A percentile compares a stretch with the other conserved stretches of the same genome.
Conservation (phyloP, 2,888 invertebrate genomes). For the Cataglyphis rosenhaueri region DNA sequence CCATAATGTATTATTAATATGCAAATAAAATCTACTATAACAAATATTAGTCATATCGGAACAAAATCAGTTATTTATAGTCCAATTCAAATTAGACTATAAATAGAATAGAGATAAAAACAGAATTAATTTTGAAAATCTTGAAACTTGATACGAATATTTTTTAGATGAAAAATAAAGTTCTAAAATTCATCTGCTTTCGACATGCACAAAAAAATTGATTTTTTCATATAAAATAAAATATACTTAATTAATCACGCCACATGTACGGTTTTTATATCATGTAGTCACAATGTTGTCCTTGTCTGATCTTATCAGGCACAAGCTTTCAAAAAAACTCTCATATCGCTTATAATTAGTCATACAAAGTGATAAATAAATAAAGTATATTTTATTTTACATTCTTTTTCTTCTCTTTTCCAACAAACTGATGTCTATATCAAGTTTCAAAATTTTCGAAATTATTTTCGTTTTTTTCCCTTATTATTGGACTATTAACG, state of each 20-base stretch:
- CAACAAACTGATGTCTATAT: not conserved
- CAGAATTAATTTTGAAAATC: constrained; percentile 7
- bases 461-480: not conserved
- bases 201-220: not conserved
- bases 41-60: constrained; percentile 32
- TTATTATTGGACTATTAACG: constrained; percentile 15
- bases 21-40: constrained; percentile 19
- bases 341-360: not conserved
- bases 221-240: not conserved
- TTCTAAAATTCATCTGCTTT: not conserved
- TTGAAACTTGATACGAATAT: not conserved
- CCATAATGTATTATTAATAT: constrained; percentile 5
- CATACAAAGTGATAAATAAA: not conserved
- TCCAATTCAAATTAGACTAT: constrained; percentile 18
- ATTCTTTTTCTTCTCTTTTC: too few relatives aligned
- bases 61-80: constrained; percentile 23
- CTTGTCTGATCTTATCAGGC: not conserved
- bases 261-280: not conserved
- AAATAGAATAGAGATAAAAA: not conserved
- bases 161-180: constrained; percentile 8
- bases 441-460: not conserved
- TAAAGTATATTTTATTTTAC: constrained; percentile 3
- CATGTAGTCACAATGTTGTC: not conserved
- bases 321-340: not conserved
- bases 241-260: not conserved